These are phyloP conservation scores for Lytechinus pictus DNA, from an alignment of 35 echinoderm and acorn worm species.

Conservation along the genomic window DNA sequence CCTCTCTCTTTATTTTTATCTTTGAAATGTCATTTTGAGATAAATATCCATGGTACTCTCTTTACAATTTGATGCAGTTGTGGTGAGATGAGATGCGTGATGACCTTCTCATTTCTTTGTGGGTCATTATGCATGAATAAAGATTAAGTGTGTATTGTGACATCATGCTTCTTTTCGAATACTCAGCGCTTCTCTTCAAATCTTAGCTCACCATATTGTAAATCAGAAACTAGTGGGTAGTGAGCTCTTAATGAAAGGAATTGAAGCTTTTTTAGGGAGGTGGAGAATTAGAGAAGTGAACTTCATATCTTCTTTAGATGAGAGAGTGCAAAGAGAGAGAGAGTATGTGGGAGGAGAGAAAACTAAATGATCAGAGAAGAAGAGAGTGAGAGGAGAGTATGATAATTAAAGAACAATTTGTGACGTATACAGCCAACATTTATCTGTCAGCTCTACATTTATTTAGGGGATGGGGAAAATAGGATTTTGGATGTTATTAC, in stretches of 20 bases:
- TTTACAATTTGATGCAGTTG: background rate
- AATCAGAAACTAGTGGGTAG: background rate
- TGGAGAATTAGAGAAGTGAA: background rate
- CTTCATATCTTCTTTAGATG: background rate
- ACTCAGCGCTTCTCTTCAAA: background rate
- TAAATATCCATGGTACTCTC: background rate
- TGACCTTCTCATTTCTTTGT: background rate
- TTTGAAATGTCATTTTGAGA: background rate
- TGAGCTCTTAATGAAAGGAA: background rate
- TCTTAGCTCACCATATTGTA: background rate
- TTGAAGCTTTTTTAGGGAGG: background rate
- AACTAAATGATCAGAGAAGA: too few relatives aligned
- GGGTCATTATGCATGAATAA: background rate
- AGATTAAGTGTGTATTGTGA: background rate
- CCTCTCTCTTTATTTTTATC: background rate
- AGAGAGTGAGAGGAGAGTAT: too few relatives aligned
- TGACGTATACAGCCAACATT: too few relatives aligned
- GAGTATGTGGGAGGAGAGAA: conserved; percentile 35
- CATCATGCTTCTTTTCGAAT: background rate
- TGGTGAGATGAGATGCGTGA: background rate
- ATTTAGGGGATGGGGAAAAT: too few relatives aligned
- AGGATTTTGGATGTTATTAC: too few relatives aligned
- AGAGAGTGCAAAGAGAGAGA: conserved; percentile 18
- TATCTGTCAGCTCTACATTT: too few relatives aligned
- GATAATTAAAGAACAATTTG: too few relatives aligned